Conservation (phyloP, 2,888 invertebrate species). For the Acrobasis consociella region DNA sequence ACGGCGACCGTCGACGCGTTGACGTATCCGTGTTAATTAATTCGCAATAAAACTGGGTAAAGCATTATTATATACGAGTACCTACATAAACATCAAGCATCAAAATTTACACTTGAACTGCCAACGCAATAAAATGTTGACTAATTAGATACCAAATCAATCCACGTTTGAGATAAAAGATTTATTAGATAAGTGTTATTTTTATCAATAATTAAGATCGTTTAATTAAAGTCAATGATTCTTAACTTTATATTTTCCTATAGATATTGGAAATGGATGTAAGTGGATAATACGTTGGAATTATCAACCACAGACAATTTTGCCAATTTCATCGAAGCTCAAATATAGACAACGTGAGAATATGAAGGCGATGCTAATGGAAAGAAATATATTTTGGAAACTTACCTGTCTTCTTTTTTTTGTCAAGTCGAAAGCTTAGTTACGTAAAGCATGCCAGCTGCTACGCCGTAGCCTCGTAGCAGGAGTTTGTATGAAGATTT, state of each 20-base stretch:
- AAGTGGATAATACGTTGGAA: too few species aligned
- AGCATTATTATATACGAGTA: constrained; percentile 25
- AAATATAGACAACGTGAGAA: too few species aligned
- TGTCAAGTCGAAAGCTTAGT: neutral
- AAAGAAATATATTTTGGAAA: too few species aligned
- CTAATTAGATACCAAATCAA: constrained; percentile 29
- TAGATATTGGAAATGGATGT: too few species aligned
- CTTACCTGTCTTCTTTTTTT: too few species aligned
- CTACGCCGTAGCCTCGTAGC: neutral
- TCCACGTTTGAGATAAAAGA: neutral
- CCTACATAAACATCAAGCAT: constrained; percentile 29
- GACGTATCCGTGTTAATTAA: constrained; percentile 64
- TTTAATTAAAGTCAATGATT: too few species aligned
- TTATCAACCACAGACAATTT: too few species aligned
- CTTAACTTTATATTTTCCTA: too few species aligned
- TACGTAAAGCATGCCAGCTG: neutral
- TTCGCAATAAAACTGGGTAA: constrained; percentile 52
- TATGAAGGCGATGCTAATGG: too few species aligned
- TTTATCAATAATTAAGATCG: neutral
- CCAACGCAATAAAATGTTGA: constrained; percentile 28
- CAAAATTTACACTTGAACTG: constrained; percentile 29
- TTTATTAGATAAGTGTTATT: constrained; percentile 16
- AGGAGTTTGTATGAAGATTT: neutral
- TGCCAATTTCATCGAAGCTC: too few species aligned
- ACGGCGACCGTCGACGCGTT: constrained; percentile 35